Base-by-base conservation (phyloP, 2,797 vertebrate species). In the Enteromius argenteus region DNA sequence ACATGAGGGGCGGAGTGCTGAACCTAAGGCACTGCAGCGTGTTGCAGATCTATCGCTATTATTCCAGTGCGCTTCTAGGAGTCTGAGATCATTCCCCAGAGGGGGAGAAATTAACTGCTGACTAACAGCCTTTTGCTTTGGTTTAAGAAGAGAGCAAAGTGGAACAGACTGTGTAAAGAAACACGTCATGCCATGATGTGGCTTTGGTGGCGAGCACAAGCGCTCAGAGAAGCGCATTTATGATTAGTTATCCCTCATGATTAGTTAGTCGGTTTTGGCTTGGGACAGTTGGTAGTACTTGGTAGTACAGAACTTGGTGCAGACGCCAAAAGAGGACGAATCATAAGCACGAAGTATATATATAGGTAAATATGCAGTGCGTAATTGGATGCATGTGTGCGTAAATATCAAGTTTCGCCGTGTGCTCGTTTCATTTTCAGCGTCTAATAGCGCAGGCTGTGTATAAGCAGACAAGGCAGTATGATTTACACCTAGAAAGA, bases 41-140 rank as follows among this genome's bases (percentile, higher is more conserved):
- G 68, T 79, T 85, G 85, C 72, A 82, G 85, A 89, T 79, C 81
- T 85, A 32, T 53, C 86, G 79, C 27, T 67, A 81, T 90, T 62
- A 79, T 86, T n/a, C 39, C 71, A 69, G 10, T 53, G 71, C 39
- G 67, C 42, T 76, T 23, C 66, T 73, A 56, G 21, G 72, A 71
- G 72, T 49, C 83, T 58, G 73, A 49, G 51, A 51, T 81, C 60
- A 72, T 86, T n/a, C n/a, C n/a, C n/a, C 81, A n/a, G 58, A 60
- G 30, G 66, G 37, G 80, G 42, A 66, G 17, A 81, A 91, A 90
- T 91, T 93, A 92, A 94, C 91, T 91, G 85, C 88, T 89, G 85
- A 92, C 90, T 91, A 92, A 93, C 90, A 90, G 89, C 87, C 79
- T 69, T 79, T 82, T 87, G 87, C 80, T 82, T 64, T 85, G 73